Evolutionary conservation across 2,888 invertebrate species (phyloP).

Genomic region (Eumacrocentrus americanus): DNA sequence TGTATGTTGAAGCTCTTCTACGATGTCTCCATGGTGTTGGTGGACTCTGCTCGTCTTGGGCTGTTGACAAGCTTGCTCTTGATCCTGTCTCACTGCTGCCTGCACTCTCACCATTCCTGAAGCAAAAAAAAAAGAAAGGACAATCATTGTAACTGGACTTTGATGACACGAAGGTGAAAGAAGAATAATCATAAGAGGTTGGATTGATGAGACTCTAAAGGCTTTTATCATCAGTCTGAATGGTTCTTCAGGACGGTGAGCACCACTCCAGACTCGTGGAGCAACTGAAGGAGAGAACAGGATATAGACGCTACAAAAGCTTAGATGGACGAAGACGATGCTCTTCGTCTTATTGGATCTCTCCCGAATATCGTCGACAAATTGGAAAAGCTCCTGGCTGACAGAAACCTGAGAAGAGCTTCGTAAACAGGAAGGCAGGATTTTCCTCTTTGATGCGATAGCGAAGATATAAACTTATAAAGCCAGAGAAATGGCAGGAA

Average conservation of each 20-base stretch:
- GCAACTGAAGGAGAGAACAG: not conserved
- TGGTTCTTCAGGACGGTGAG: constrained; percentile 7
- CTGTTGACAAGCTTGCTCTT: constrained; percentile 44
- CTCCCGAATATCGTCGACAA: constrained; percentile 29
- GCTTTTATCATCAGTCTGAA: constrained; percentile 5
- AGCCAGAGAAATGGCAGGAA: too few relatives aligned
- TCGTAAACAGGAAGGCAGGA: constrained; percentile 22
- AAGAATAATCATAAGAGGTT: too few relatives aligned
- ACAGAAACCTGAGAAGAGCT: constrained; percentile 20
- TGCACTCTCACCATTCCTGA: constrained; percentile 47
- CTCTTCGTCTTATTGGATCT: constrained; percentile 16
- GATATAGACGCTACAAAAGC: constrained; percentile 1
- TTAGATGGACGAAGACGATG: not conserved
- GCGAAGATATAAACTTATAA: not conserved
- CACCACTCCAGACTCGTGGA: not conserved
- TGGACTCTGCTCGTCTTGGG: constrained; percentile 41
- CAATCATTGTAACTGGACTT: too few relatives aligned
- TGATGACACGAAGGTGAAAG: not conserved
- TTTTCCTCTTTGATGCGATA: not conserved
- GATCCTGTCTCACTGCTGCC: constrained; percentile 48
- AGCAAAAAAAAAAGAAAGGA: constrained; percentile 1
- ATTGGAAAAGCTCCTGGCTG: constrained; percentile 29
- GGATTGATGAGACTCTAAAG: not conserved
- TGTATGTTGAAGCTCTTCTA: constrained; percentile 64
- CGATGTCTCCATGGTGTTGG: constrained; percentile 46